A percentile compares a stretch with the other conserved stretches of the same genome.
Evolutionary conservation across 2,113 vertebrate genomes (phyloP).

Genomic region (Tetraodon nigroviridis): DNA sequence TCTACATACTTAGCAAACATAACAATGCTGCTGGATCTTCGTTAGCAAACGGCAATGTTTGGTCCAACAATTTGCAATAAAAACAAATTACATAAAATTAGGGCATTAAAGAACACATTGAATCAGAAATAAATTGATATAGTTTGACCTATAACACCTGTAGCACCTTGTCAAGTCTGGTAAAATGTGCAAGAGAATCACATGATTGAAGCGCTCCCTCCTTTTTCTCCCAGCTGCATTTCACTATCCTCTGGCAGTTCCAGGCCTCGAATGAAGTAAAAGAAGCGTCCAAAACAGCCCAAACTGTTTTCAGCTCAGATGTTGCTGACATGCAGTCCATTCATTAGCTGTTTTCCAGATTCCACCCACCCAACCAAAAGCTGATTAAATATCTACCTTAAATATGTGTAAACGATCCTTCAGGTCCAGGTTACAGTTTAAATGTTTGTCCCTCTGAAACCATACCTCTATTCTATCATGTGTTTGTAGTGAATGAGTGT

Average conservation of each 20-base stretch:
- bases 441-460: constrained; percentile 20
- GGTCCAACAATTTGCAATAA: constrained; percentile 65
- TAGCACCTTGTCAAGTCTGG: constrained; percentile 66
- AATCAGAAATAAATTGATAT: constrained; percentile 19
- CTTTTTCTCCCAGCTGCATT: constrained; percentile 1
- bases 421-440: constrained; percentile 72
- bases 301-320: constrained; percentile 54
- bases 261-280: constrained; percentile 28
- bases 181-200: constrained; percentile 30
- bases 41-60: constrained; percentile 49
- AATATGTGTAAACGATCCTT: constrained; percentile 74
- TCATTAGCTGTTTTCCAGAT: constrained; percentile 34
- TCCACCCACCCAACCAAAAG: constrained; percentile 7
- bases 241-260: constrained; percentile 12
- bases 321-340: constrained; percentile 53
- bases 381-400: constrained; percentile 79
- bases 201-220: constrained; percentile 6
- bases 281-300: constrained; percentile 52
- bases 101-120: too few relatives aligned
- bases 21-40: constrained; percentile 34
- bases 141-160: constrained; percentile 45
- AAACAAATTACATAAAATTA: constrained; percentile 42
- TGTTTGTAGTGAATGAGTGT: constrained; percentile 6
- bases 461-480: background rate
- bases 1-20: constrained; percentile 55